These are phyloP conservation scores for Aurelia coerulea DNA, from an alignment of 30 jellyfish, hydroid and myxozoan species.

Conservation along the genomic window DNA sequence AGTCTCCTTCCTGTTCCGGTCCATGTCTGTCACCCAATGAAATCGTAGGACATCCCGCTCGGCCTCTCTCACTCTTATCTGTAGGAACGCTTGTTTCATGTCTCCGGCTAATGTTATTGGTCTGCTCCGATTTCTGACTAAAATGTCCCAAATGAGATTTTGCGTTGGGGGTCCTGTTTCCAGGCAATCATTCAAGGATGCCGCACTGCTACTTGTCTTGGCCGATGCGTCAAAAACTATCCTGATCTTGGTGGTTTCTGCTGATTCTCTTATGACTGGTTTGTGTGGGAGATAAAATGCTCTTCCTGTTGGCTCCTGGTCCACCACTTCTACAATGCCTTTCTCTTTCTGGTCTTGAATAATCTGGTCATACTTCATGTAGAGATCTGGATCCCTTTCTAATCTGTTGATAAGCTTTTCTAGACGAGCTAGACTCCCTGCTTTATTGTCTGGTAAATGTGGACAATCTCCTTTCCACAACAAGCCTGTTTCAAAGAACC, in stretches of 20 bases:
- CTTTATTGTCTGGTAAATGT: constrained; percentile 46
- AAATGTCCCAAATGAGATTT: constrained; percentile 46
- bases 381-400: no score
- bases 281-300: constrained; percentile 69
- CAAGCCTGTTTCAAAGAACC: constrained; percentile 72
- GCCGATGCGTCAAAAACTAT: constrained; percentile 78
- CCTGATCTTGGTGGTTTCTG: constrained; percentile 60
- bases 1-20: constrained; percentile 23
- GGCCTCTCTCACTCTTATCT: constrained; percentile 31
- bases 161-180: constrained; percentile 83
- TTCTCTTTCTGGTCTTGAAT: constrained; percentile 67
- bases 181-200: constrained; percentile 83
- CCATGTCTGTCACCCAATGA: constrained; percentile 50
- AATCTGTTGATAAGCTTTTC: constrained; percentile 45
- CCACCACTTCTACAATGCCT: no score
- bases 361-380: constrained; percentile 48
- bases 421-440: no score
- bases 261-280: constrained; percentile 55
- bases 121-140: constrained; percentile 53
- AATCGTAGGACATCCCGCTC: constrained; percentile 64
- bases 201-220: constrained; percentile 27
- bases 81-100: constrained; percentile 35
- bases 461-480: constrained; percentile 65
- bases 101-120: constrained; percentile 40
- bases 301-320: constrained; percentile 26